Base-by-base conservation (phyloP, 1,140 invertebrate genomes). In the Riptortus pedestris region DNA sequence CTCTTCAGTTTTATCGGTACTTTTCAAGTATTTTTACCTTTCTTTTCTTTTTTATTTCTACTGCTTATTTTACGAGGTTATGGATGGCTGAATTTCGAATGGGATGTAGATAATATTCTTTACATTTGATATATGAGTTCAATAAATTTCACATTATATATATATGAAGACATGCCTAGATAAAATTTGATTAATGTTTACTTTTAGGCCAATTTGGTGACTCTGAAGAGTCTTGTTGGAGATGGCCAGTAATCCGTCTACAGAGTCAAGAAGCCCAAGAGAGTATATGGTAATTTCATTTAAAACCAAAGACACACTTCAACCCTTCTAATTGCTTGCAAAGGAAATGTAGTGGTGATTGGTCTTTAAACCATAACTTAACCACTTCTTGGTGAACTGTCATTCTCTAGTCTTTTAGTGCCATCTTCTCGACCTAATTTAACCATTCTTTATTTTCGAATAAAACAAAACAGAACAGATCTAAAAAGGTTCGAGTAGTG, bases 391-490 rank as follows among this genome's bases (percentile, higher is more conserved):
- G 48, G 48, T 51, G 48, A 24, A 51, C 4, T 20, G 48, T 22
- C 48, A 51, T 51, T 51, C 48, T 51, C 48, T 51, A 51, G 48
- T 51, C 48, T 51, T 22, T 45, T 51, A 24, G 48, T 51, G 48
- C 48, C 48, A 51, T 51, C 20, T 51, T 20, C 24, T n/a, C 18
- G 12, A 51, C 24, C 24, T 16, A 5, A 60, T 14, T 45, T 27
- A 60, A 60, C 59, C 38, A 38, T 28, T 9, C 24, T 9, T 28
- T n/a, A n/a, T n/a, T n/a, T n/a, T n/a, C n/a, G n/a, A n/a, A n/a
- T n/a, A n/a, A n/a, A n/a, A n/a, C 14, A 28, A n/a, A 16, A 33
- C 16, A 28, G n/a, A 60, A 29, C 1, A 29, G 14, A 33, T 2
- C 24, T 60, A 60, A 38, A 45, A 22, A 29, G 7, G 29, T 58